Evolutionary conservation across 2,113 vertebrate species (phyloP).

Genomic region (Cebus imitator): DNA sequence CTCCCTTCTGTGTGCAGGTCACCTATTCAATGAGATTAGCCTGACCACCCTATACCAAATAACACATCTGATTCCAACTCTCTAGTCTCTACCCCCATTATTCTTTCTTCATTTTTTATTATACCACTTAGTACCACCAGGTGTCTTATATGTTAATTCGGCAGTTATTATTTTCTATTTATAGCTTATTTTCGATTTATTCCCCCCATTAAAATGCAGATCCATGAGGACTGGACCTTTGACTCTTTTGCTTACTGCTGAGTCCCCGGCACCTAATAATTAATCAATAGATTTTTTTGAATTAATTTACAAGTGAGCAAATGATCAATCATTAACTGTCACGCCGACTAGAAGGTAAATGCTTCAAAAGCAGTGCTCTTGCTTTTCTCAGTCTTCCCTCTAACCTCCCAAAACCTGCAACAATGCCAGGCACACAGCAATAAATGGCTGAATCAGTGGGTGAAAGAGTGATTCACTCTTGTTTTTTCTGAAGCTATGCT

Average conservation of each 20-base stretch:
- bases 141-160: background rate
- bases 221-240: background rate
- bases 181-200: background rate
- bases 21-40: background rate
- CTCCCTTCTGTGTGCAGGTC: background rate
- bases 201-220: background rate
- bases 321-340: background rate
- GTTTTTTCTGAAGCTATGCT: background rate
- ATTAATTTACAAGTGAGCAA: background rate
- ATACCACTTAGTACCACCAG: background rate
- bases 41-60: background rate
- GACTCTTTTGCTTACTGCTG: background rate
- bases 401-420: background rate
- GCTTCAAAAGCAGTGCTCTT: background rate
- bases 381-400: background rate
- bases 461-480: background rate
- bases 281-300: background rate
- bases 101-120: background rate
- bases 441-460: too few relatives aligned
- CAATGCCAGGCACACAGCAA: background rate
- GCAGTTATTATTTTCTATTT: background rate
- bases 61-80: background rate
- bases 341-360: rapidly evolving
- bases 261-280: background rate
- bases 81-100: background rate